These are phyloP conservation scores for Diarsia mendica DNA, from an alignment of 2,888 invertebrate species.

Conservation along the genomic window DNA sequence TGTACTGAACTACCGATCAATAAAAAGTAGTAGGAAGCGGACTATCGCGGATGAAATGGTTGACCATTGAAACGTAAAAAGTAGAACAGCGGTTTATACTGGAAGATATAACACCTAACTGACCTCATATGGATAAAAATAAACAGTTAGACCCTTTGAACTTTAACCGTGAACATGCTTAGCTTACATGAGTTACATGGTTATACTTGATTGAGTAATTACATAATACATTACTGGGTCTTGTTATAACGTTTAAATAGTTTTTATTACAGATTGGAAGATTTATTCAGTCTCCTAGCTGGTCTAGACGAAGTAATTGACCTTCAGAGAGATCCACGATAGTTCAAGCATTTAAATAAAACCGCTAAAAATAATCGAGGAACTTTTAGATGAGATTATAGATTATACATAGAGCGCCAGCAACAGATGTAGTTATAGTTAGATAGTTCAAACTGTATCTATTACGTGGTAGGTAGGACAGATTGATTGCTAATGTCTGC, in stretches of 20 bases:
- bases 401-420: slow-evolving; percentile 1
- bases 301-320: slow-evolving; percentile 35
- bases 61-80: slow-evolving; percentile 61
- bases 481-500: slow-evolving; percentile 48
- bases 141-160: slow-evolving; percentile 44
- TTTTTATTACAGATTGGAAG: slow-evolving; percentile 23
- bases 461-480: slow-evolving; percentile 20
- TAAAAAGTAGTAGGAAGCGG: slow-evolving; percentile 49
- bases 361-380: slow-evolving; percentile 33
- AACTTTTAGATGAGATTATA: not conserved
- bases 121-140: slow-evolving; percentile 51
- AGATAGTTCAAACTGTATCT: slow-evolving; percentile 22
- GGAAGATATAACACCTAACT: slow-evolving; percentile 26
- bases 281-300: slow-evolving; percentile 38
- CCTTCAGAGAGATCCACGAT: slow-evolving; percentile 42
- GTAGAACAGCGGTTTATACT: slow-evolving; percentile 45
- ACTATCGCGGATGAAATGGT: slow-evolving; percentile 52
- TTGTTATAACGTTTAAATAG: slow-evolving; percentile 7
- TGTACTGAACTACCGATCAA: slow-evolving; percentile 31
- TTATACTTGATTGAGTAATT: slow-evolving; percentile 14
- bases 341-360: slow-evolving; percentile 15
- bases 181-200: too few relatives aligned
- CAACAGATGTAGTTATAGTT: slow-evolving; percentile 1
- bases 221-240: slow-evolving; percentile 1
- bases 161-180: slow-evolving; percentile 38